phyloP scores from a whole-genome alignment of 2,113 vertebrate species.

The Cyanoramphus novaezelandiae region DNA sequence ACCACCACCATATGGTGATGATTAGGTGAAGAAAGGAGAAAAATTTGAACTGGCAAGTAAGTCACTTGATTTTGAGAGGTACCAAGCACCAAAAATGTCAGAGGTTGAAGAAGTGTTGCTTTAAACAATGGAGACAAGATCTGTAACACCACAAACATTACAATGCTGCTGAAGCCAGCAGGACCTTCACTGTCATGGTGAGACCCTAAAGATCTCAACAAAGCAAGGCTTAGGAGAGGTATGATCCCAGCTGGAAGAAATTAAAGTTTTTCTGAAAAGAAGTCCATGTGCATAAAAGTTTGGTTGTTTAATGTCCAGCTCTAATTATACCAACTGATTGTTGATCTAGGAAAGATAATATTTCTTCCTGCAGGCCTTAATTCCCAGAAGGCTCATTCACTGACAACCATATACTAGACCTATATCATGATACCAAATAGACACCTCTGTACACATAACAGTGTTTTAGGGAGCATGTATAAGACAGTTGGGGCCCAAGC shows the following conservation, averaged over 20 bases:
- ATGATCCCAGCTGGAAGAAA: neutral
- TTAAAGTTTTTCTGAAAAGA: neutral
- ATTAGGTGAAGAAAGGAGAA: neutral
- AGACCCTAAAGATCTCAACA: neutral
- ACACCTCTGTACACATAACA: neutral
- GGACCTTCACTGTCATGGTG: neutral
- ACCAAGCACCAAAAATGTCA: neutral
- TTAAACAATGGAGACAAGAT: neutral
- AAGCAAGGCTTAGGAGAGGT: neutral
- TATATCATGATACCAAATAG: neutral
- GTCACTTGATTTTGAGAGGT: neutral
- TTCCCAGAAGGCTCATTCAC: neutral
- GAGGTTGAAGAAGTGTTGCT: neutral
- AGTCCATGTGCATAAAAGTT: neutral
- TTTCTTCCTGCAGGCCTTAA: neutral
- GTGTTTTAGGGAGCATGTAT: neutral
- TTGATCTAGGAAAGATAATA: neutral
- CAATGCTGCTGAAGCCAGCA: neutral
- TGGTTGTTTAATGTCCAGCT: neutral
- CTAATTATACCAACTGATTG: neutral
- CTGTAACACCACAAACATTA: neutral
- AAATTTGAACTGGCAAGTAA: neutral
- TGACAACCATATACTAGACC: neutral
- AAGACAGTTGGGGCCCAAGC: neutral
- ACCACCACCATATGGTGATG: neutral